These are phyloP conservation scores for Melospiza melodia DNA, from an alignment of 2,113 vertebrate species.

Conservation along the genomic window DNA sequence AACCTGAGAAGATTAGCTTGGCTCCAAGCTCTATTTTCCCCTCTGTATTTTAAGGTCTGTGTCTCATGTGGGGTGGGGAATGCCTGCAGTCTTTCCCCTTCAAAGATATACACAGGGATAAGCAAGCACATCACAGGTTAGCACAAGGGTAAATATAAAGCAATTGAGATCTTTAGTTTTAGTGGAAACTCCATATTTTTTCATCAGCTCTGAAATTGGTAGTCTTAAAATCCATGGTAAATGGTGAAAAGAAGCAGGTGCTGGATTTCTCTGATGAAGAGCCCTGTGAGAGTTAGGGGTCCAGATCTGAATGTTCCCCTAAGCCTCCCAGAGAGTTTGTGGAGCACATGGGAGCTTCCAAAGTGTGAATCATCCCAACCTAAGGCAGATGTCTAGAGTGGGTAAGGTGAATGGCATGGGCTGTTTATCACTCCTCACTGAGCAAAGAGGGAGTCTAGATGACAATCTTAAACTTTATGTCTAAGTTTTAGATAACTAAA, in stretches of 20 bases:
- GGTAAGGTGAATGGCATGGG: conserved; percentile 36
- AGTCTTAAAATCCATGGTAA: neutral
- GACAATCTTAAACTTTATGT: conserved; percentile 47
- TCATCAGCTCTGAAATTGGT: neutral
- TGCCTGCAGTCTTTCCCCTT: neutral
- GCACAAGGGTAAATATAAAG: neutral
- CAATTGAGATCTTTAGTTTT: neutral
- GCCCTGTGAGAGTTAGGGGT: neutral
- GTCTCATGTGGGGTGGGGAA: neutral
- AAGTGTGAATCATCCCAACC: conserved; percentile 28
- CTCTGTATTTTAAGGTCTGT: neutral
- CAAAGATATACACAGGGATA: neutral
- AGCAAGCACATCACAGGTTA: neutral
- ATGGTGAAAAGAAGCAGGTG: neutral
- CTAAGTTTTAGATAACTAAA: conserved; percentile 34
- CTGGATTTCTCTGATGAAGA: neutral
- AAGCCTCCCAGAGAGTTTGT: neutral
- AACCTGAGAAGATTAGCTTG: neutral
- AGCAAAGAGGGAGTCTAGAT: conserved; percentile 30
- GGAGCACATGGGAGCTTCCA: neutral
- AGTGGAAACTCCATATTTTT: neutral
- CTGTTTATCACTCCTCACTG: conserved; percentile 51
- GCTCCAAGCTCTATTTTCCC: neutral
- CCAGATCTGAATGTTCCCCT: neutral
- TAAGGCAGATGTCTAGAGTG: conserved; percentile 32